Percentiles rank a stretch among this genome's conserved stretches.
Conservation (phyloP, 2,113 vertebrate species). For the Callionymus lyra region DNA sequence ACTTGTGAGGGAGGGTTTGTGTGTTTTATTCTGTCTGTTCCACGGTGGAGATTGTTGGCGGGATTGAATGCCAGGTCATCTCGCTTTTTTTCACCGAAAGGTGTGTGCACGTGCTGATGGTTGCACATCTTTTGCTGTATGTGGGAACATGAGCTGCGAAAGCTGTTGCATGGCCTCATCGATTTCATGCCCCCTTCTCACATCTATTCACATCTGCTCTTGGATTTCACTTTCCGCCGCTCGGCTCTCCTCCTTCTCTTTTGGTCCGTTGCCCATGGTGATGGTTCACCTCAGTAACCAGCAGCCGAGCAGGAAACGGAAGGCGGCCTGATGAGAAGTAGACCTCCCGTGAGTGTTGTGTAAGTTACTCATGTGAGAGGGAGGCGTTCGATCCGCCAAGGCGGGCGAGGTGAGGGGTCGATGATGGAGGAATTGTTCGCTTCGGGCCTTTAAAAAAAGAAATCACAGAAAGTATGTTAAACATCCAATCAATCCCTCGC, state of each 20-base stretch:
- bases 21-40: constrained; percentile 30
- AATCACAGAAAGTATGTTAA: constrained; percentile 53
- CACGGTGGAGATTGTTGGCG: constrained; percentile 42
- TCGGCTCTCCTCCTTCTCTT: constrained; percentile 40
- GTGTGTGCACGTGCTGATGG: constrained; percentile 22
- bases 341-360: constrained; percentile 44
- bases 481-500: constrained; percentile 49
- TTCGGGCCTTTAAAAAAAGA: constrained; percentile 42
- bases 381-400: constrained; percentile 22
- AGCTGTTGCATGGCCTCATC: constrained; percentile 55
- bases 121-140: constrained; percentile 36
- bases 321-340: constrained; percentile 36
- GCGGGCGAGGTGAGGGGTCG: constrained; percentile 35
- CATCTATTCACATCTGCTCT: constrained; percentile 57
- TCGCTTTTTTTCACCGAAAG: constrained; percentile 7
- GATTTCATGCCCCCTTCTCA: constrained; percentile 60
- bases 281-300: constrained; percentile 50
- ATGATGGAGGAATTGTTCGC: constrained; percentile 41
- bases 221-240: constrained; percentile 37
- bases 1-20: constrained; percentile 44
- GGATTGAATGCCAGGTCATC: constrained; percentile 46
- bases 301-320: constrained; percentile 56
- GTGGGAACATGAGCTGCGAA: constrained; percentile 48
- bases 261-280: constrained; percentile 44
- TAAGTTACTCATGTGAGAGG: constrained; percentile 28